Evolutionary conservation across 2,888 invertebrate species (phyloP), one percentile per base, ranked within the genome.

Genomic region (Zaprionus bogoriensis): DNA sequence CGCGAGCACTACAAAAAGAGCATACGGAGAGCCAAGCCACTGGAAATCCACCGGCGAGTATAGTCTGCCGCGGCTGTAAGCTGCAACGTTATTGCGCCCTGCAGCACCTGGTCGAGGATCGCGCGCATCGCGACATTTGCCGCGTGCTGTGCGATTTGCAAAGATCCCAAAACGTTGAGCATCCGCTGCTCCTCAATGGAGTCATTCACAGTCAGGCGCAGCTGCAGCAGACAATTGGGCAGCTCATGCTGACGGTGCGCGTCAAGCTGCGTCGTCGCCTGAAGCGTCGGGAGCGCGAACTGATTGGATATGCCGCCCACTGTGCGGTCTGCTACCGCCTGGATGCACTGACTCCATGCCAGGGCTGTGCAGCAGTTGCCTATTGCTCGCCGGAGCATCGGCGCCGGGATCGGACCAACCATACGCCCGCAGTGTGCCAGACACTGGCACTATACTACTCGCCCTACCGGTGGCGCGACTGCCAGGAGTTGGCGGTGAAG

Each of bases 41-140:
- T 19, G 7, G 3, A 4, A 0, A 2, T 17, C 9, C 9, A 9
- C 20, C 27, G n/a, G 6, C 58, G 1, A 30, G 9, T 10, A 22
- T 75, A 0, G 9, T 65, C 69, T 95, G 95, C 89, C 92, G 92
- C 7, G 93, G 92, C 6, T 95, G 95, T 85, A 93, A 92, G 69
- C 79, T 91, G 17, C 92, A 93, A 6, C 91, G 92, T 30, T 95
- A 95, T 89, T 95, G 95, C 88, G 91, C 90, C 55, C 92, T 92
- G 66, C 92, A 93, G 9, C 95, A 95, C 87, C 94, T 95, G 79
- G 92, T 93, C 47, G 86, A 91, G 30, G 93, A 95, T 84, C 95
- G 94, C 94, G 87, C 88, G 0, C 95, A 95, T 86, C 93, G 93
- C 72, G 80, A 80, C 2, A 68, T 90, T 10, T 95, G 95, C 83